Conservation (phyloP, 2,113 vertebrate species). For the Panurus biarmicus region DNA sequence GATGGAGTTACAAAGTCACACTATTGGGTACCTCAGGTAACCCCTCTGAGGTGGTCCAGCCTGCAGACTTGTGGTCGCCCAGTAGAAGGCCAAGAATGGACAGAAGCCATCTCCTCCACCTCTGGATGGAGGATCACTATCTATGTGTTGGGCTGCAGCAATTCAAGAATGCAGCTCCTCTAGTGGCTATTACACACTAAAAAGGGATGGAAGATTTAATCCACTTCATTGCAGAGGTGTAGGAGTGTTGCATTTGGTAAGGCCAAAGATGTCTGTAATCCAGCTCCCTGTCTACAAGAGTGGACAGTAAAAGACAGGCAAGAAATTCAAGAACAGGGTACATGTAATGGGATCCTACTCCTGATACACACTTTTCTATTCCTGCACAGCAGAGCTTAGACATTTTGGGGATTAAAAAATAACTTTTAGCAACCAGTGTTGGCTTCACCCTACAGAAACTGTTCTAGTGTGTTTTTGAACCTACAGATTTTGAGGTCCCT, state of each 20-base stretch:
- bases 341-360: neutral
- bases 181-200: neutral
- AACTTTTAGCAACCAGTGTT: neutral
- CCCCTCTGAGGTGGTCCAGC: conserved; percentile 37
- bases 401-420: neutral
- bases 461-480: neutral
- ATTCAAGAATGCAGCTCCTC: neutral
- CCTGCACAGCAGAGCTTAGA: neutral
- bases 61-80: conserved; percentile 21
- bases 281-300: neutral
- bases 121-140: neutral
- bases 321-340: neutral
- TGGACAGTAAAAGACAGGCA: neutral
- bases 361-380: neutral
- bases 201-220: neutral
- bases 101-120: neutral
- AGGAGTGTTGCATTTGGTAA: neutral
- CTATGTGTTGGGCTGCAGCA: neutral
- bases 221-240: neutral
- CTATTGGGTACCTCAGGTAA: conserved; percentile 38
- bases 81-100: neutral
- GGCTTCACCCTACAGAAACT: neutral
- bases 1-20: conserved; percentile 25
- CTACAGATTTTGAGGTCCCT: neutral
- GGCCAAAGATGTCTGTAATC: neutral